These are phyloP conservation scores for Drosophila lacteicornis DNA, from an alignment of 1,140 invertebrate species.

Conservation along the genomic window DNA sequence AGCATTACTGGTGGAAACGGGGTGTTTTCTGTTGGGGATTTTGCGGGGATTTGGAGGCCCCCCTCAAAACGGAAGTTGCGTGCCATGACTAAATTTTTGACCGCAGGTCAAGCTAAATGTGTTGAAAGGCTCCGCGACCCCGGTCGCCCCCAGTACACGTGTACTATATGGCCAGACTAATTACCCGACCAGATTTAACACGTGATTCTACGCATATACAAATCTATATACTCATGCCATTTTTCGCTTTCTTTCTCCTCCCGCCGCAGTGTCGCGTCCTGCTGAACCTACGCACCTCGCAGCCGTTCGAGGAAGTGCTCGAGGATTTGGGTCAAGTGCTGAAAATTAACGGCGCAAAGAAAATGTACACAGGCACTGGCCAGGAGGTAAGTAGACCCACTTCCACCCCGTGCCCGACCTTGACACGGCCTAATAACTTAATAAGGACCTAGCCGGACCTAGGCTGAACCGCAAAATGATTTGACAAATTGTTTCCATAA, in stretches of 20 bases:
- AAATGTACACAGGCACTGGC: conserved; percentile 95
- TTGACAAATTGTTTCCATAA: conserved; percentile 42
- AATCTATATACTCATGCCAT: conserved; percentile 45
- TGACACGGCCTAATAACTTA: conserved; percentile 53
- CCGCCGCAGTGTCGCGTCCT: conserved; percentile 92
- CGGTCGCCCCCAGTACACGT: background rate
- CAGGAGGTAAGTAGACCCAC: conserved; percentile 89
- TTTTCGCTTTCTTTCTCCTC: conserved; percentile 2
- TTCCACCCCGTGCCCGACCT: conserved; percentile 9
- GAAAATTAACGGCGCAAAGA: conserved; percentile 94
- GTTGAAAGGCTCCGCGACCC: conserved; percentile 55
- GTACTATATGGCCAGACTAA: conserved; percentile 53
- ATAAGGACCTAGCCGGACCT: conserved; percentile 36
- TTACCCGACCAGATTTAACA: conserved; percentile 58
- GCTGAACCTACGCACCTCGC: conserved; percentile 95
- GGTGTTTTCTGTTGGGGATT: background rate
- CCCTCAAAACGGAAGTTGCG: conserved; percentile 66
- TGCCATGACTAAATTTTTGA: conserved; percentile 71
- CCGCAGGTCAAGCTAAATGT: conserved; percentile 58
- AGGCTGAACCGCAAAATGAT: conserved; percentile 30
- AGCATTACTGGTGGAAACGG: conserved; percentile 53
- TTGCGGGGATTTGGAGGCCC: background rate
- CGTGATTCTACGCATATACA: conserved; percentile 42
- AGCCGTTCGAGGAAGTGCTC: conserved; percentile 97
- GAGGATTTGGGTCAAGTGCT: conserved; percentile 96